Conservation (phyloP, 2,888 invertebrate species). For the Serripes groenlandicus region DNA sequence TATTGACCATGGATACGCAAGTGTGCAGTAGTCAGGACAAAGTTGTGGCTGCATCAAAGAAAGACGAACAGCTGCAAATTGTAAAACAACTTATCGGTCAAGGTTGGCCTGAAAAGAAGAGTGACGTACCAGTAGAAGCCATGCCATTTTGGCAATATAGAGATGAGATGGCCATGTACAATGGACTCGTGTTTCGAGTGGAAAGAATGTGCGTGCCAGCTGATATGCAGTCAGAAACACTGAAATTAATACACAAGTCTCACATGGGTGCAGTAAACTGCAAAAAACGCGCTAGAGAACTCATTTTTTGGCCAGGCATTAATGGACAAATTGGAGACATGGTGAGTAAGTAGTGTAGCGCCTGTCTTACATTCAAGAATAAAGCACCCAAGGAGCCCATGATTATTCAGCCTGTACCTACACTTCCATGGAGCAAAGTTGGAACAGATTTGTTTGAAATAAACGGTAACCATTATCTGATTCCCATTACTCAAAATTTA, state of each 20-base stretch:
- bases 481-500: slow-evolving; percentile 55
- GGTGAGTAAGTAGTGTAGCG: slow-evolving; percentile 59
- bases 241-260: slow-evolving; percentile 60
- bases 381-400: slow-evolving; percentile 62
- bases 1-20: slow-evolving; percentile 43
- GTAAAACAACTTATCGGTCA: background rate
- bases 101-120: background rate
- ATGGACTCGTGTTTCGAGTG: too few relatives aligned
- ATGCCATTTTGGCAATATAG: slow-evolving; percentile 50
- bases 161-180: slow-evolving; percentile 44
- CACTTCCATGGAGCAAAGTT: slow-evolving; percentile 69
- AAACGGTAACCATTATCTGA: slow-evolving; percentile 52
- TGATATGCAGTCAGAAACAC: slow-evolving; percentile 40
- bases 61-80: background rate
- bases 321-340: slow-evolving; percentile 38
- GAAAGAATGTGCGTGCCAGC: slow-evolving; percentile 57
- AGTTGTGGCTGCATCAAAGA: too few relatives aligned
- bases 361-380: slow-evolving; percentile 48
- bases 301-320: slow-evolving; percentile 67
- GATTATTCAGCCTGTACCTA: slow-evolving; percentile 58
- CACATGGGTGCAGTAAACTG: slow-evolving; percentile 67
- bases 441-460: slow-evolving; percentile 69
- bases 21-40: background rate
- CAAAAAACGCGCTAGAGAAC: slow-evolving; percentile 57
- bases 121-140: background rate